Evolutionary conservation across 2,797 vertebrate genomes (phyloP).

Genomic region (Anguilla anguilla): DNA sequence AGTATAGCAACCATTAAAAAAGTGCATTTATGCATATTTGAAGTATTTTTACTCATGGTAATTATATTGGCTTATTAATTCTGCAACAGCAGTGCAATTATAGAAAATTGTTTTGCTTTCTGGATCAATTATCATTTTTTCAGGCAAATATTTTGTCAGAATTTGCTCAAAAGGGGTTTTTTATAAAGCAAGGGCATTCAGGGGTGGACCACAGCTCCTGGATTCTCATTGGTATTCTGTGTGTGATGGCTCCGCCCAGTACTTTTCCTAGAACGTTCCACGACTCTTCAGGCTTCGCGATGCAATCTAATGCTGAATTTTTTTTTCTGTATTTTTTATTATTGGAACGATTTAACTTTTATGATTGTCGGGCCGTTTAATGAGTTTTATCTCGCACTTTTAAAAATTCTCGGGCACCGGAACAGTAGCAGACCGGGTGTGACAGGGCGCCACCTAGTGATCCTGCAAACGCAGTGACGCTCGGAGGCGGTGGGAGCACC

Average conservation of each 20-base stretch:
- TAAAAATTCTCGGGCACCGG: not conserved
- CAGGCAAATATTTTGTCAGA: not conserved
- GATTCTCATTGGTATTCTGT: slow-evolving; percentile 70
- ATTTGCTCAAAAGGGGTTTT: not conserved
- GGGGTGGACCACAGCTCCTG: slow-evolving; percentile 36
- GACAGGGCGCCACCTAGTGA: slow-evolving; percentile 70
- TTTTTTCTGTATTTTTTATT: not conserved
- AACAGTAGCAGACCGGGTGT: slow-evolving; percentile 44
- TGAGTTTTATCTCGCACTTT: not conserved
- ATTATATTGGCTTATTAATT: not conserved
- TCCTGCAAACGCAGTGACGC: not conserved
- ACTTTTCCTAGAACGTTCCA: slow-evolving; percentile 38
- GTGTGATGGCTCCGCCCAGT: slow-evolving; percentile 52
- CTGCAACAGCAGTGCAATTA: not conserved
- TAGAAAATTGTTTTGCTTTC: not conserved
- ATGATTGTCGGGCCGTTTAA: not conserved
- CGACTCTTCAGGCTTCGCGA: slow-evolving; percentile 38
- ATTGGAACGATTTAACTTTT: not conserved
- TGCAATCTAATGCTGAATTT: slow-evolving; percentile 44
- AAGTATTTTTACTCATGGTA: not conserved
- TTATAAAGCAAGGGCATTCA: slow-evolving; percentile 57
- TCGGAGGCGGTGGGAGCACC: not conserved
- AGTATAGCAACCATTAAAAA: slow-evolving; percentile 6
- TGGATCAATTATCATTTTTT: not conserved
- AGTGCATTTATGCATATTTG: not conserved